Evolutionary conservation across 2,113 vertebrate genomes (phyloP), one percentile per base, ranked within the genome.

Genomic region (Coryphaenoides rupestris): DNA sequence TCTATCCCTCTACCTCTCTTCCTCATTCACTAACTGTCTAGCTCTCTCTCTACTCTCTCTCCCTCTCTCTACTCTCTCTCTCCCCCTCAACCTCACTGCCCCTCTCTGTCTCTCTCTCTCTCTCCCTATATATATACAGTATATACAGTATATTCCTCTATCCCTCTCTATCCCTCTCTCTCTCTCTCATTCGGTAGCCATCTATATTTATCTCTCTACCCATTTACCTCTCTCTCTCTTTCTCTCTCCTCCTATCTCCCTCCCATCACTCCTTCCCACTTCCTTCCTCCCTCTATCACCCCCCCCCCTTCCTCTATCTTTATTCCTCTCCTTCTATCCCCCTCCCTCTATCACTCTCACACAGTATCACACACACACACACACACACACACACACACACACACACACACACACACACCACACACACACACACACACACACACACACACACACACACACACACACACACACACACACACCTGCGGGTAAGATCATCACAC

Each of bases 401-500:
- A 9, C 53, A 21, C 53, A 12, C 53, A n/a, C n/a, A n/a, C n/a
- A n/a, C n/a, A n/a, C n/a, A n/a, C n/a, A n/a, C n/a, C n/a, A n/a
- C n/a, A n/a, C 19, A 55, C 21, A 23, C 21, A 23, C 55, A 24
- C 62, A 26, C 52, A 33, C 63, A 3, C 60, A 14, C 63, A 13
- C 22, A 52, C 59, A 19, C n/a, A 73, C n/a, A 67, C 40, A 58
- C 28, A 66, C 46, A 62, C 55, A 12, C 26, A 49, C 19, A 65
- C 45, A 58, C 26, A 61, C 62, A 60, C 55, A 69, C 33, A 58
- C 45, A 60, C 40, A 69, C 75, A 50, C 47, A 24, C 46, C 23
- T 33, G 28, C 28, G 10, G 28, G 63, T 69, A 61, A 80, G 58
- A 74, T 52, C 66, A n/a, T n/a, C 64, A 28, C 26, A 58, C 45